Base-by-base conservation (phyloP, 2,888 invertebrate genomes). In the Lathronympha strigana region DNA sequence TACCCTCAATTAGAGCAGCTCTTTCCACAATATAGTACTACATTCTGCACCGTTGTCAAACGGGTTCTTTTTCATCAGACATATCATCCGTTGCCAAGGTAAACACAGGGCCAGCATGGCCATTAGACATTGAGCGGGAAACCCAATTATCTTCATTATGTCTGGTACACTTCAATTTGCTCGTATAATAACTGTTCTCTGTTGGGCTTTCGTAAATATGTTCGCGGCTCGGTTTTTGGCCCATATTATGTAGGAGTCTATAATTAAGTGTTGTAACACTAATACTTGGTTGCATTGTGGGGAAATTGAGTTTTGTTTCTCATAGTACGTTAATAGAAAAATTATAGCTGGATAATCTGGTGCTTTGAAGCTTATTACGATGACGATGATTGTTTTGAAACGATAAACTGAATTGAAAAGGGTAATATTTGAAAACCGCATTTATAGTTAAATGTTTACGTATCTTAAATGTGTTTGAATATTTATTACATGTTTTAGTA, bases 61-160 rank as follows among this genome's bases (percentile, higher is more conserved):
- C 50, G 23, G 36, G 50, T 63, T 17, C 21, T n/a, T 45, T 58
- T 40, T 40, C 38, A 53, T 54, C 31, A 4, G n/a, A 21, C 25
- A 50, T 51, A 58, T 60, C 55, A 50, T 64, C 19, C 49, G 43
- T 45, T 51, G 38, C 43, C 55, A 43, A 68, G 57, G 60, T 57
- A 73, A 72, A 71, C 67, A 66, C 70, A 69, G 69, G 73, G 71
- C 69, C 69, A 70, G 69, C 68, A 71, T 61, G 61, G 67, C 69
- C 68, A 71, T 70, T 74, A 73, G 67, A 62, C 66, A 61, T 68
- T 63, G 40, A 53, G 69, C 69, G 53, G 57, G 40, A 28, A 67
- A 55, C 53, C 71, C 77, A 77, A 78, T 79, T 80, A 79, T 75
- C 71, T 68, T 73, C 60, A 70, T 76, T 73, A 74, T 70, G 70